A percentile compares a stretch with the other conserved stretches of the same genome.
Evolutionary conservation across 35 echinoderm and acorn worm genomes (phyloP).

Genomic region (Heliocidaris erythrogramma): DNA sequence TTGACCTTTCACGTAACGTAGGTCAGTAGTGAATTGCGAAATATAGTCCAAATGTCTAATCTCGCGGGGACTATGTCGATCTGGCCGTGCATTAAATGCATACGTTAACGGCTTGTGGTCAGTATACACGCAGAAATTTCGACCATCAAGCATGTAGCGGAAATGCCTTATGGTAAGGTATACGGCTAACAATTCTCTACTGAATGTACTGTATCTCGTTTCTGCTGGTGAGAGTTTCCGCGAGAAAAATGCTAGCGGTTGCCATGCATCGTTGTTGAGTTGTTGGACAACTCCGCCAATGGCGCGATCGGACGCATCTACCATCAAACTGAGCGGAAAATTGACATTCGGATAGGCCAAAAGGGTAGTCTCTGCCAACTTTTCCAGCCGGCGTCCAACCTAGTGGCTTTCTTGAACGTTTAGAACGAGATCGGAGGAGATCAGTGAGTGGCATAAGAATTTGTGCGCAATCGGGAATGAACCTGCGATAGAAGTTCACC

Average conservation of each 20-base stretch:
- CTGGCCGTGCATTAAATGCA: conserved; percentile 39
- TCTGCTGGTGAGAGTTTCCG: conserved; percentile 48
- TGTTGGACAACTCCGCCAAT: conserved; percentile 46
- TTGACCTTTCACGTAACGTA: conserved; percentile 49
- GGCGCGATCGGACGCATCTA: neutral
- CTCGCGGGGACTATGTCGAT: conserved; percentile 63
- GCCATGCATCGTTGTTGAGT: conserved; percentile 35
- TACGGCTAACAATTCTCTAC: conserved; percentile 55
- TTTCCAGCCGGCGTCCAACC: neutral
- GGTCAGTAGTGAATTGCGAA: conserved; percentile 67
- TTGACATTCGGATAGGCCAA: too few species aligned
- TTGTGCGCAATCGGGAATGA: conserved; percentile 40
- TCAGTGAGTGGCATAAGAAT: conserved; percentile 48
- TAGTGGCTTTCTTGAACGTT: neutral
- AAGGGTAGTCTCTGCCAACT: too few species aligned
- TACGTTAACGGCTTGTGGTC: conserved; percentile 69
- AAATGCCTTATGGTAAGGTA: conserved; percentile 58
- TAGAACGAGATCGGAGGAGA: neutral
- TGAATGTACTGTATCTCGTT: conserved; percentile 63
- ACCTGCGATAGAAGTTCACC: conserved; percentile 47
- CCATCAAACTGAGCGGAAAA: neutral
- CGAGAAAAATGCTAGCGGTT: conserved; percentile 67
- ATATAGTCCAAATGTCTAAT: conserved; percentile 69
- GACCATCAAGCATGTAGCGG: conserved; percentile 36
- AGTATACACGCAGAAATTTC: conserved; percentile 19